Conservation (phyloP, 2,888 invertebrate species). For the Drosophila cyrtoloma region DNA sequence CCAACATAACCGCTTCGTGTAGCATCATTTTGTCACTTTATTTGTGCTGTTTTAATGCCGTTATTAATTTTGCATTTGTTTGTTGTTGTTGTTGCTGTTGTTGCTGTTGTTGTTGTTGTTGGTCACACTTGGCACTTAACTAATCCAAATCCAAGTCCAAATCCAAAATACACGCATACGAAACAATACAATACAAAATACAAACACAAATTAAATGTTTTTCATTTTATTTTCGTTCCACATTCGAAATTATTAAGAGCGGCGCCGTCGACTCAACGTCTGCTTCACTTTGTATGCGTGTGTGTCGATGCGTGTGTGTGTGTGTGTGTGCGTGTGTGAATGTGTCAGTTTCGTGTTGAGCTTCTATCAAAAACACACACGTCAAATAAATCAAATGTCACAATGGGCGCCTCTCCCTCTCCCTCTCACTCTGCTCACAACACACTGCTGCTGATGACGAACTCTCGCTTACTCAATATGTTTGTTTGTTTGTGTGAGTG, state of each 20-base stretch:
- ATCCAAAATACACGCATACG: constrained; percentile 22
- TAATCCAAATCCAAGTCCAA: constrained; percentile 30
- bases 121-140: constrained; percentile 51
- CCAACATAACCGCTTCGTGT: constrained; percentile 86
- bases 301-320: constrained; percentile 1
- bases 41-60: constrained; percentile 18
- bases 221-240: constrained; percentile 65
- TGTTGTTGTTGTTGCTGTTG: constrained; percentile 12
- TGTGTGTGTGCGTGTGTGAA: constrained; percentile 51
- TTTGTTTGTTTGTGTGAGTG: constrained; percentile 21
- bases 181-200: constrained; percentile 24
- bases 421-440: neutral
- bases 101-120: constrained; percentile 22
- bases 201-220: constrained; percentile 56
- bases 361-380: constrained; percentile 83
- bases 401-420: constrained; percentile 58
- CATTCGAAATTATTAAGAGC: constrained; percentile 62
- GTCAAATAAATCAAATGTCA: constrained; percentile 84
- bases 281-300: constrained; percentile 21
- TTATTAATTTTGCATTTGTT: constrained; percentile 36
- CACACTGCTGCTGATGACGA: constrained; percentile 61
- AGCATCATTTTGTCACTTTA: constrained; percentile 84
- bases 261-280: constrained; percentile 49
- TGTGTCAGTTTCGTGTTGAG: constrained; percentile 82
- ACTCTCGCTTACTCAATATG: constrained; percentile 58